Evolutionary conservation across 30 jellyfish, hydroid and myxozoan genomes (phyloP), one percentile per base, ranked within the genome.

Genomic region (Hydra vulgaris): DNA sequence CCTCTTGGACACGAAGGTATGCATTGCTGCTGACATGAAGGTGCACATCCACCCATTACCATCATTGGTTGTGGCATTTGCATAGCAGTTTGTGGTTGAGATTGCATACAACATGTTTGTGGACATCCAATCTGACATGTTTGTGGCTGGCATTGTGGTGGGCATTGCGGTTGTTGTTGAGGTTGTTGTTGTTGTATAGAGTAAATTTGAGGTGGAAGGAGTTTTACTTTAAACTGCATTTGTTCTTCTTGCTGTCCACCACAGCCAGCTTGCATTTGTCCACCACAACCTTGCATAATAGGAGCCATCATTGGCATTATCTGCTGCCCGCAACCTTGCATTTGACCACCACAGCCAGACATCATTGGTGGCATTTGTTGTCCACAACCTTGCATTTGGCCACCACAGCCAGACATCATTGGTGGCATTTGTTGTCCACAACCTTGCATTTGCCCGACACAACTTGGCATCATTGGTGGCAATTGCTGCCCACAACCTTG

Each of bases 1-100:
- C 66, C 69, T n/a, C 85, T 7, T 78, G 85, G 80, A 61, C 85
- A 78, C 21, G 79, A 61, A 22, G 85, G 85, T 61, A 81, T 61
- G 53, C 85, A 78, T 22, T 61, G 80, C 69, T 54, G 80, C 54
- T 76, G 70, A 54, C 76, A 53, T 61, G 79, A 40, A n/a, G 85
- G 85, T 61, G 27, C 79, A 1, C 83, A 75, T 8, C 61, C 61
- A 3, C 27, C 61, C 61, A 40, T 40, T 3, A 5, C 76, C 76
- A 69, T 69, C 76, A 69, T 69, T 69, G 76, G 76, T 69, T 21
- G 76, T 20, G 76, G 61, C 5, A 40, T 40, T 40, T 40, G 61
- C 61, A 40, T 40, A 5, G 61, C 8, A 40, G 12, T 40, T 12
- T 40, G 25, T 15, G 25, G 76, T 69, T 21, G 76, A 3, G 61